These are phyloP conservation scores for Ameiurus melas DNA, from an alignment of 2,113 vertebrate genomes.

Conservation along the genomic window DNA sequence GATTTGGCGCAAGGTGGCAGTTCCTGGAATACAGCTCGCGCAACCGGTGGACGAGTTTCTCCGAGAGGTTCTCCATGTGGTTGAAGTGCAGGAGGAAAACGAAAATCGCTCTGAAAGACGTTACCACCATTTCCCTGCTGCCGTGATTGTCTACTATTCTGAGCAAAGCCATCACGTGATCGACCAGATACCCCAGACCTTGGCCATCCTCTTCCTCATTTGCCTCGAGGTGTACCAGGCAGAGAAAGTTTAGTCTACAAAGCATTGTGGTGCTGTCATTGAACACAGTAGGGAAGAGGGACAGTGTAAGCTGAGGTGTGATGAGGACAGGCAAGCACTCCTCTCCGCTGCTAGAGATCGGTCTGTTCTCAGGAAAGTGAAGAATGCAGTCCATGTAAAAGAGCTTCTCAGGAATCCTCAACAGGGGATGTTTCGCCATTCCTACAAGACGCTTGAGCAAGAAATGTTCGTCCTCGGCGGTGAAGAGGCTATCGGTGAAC, in stretches of 20 bases:
- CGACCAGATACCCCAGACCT: conserved; percentile 71
- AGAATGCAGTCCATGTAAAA: conserved; percentile 85
- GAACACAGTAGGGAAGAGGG: conserved; percentile 80
- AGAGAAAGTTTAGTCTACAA: conserved; percentile 77
- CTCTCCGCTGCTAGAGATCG: conserved; percentile 71
- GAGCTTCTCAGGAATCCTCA: conserved; percentile 71
- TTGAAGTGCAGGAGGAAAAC: conserved; percentile 77
- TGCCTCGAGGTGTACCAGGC: conserved; percentile 78
- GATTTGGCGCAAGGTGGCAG: conserved; percentile 75
- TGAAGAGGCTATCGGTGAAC: conserved; percentile 88
- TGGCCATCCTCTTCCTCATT: conserved; percentile 65
- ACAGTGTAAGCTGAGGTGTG: conserved; percentile 67
- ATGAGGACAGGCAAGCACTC: conserved; percentile 80
- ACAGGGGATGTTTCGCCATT: conserved; percentile 81
- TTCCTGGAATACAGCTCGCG: conserved; percentile 74
- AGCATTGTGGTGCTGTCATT: conserved; percentile 77
- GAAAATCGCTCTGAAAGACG: conserved; percentile 79
- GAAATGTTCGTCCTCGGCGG: conserved; percentile 80
- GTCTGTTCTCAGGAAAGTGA: conserved; percentile 87
- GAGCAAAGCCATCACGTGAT: conserved; percentile 74
- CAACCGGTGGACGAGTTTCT: conserved; percentile 65
- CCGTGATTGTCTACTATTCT: conserved; percentile 69
- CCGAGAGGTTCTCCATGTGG: conserved; percentile 59
- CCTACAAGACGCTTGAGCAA: conserved; percentile 78
- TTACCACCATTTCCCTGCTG: conserved; percentile 65